phyloP scores from a whole-genome alignment of 2,113 vertebrate genomes.

The Rhipidura dahli region DNA sequence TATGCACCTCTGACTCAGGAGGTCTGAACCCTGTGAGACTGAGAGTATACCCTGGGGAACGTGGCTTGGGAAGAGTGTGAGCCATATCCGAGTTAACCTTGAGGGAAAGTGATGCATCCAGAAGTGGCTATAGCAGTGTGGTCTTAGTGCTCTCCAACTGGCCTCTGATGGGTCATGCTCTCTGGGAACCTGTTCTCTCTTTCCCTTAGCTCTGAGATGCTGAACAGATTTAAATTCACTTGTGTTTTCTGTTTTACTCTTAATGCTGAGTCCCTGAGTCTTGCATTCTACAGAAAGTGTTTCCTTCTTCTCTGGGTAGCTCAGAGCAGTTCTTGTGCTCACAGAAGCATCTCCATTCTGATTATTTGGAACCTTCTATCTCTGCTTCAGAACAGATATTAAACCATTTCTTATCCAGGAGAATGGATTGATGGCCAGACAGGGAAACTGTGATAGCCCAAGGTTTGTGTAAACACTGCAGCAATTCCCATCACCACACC shows the following conservation, averaged over 20 bases:
- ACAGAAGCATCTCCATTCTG: neutral
- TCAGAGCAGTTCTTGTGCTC: neutral
- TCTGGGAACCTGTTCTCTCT: neutral
- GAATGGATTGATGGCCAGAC: neutral
- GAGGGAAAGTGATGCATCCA: neutral
- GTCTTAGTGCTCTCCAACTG: neutral
- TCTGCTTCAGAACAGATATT: neutral
- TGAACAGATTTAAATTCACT: neutral
- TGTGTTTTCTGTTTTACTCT: neutral
- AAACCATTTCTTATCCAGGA: neutral
- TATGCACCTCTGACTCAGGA: neutral
- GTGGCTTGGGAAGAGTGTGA: fast-evolving
- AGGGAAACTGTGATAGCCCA: neutral
- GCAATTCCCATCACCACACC: neutral
- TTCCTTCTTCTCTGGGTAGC: neutral
- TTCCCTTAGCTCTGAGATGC: neutral
- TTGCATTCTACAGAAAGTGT: neutral
- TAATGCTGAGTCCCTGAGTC: neutral
- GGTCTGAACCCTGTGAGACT: neutral
- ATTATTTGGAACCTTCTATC: neutral
- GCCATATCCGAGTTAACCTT: neutral
- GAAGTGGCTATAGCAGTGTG: fast-evolving
- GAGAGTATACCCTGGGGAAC: fast-evolving
- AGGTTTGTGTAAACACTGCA: neutral
- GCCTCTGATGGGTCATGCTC: neutral